Evolutionary conservation across 2,888 invertebrate species (phyloP).

Genomic region (Yponomeuta malinellus): DNA sequence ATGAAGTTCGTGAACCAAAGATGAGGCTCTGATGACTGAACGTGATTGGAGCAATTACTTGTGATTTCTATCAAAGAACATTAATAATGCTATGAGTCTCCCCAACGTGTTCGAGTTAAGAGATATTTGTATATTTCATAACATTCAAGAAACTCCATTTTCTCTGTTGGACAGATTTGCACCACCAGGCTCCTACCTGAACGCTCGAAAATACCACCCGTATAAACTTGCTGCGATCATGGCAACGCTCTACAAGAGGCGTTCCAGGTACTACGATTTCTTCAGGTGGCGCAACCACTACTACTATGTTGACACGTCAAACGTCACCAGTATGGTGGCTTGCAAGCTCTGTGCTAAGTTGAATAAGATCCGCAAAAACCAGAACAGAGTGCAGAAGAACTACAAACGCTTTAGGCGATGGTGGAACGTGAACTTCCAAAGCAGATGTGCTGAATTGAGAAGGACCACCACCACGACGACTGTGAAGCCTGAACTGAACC

Average conservation of each 20-base stretch:
- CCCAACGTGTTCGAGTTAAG: too few relatives aligned
- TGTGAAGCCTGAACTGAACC: too few relatives aligned
- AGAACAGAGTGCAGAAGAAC: background rate
- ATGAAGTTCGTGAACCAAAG: too few relatives aligned
- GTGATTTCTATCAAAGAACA: too few relatives aligned
- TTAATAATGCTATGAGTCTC: too few relatives aligned
- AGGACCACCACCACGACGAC: too few relatives aligned
- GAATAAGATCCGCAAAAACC: slow-evolving; percentile 28
- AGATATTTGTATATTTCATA: too few relatives aligned
- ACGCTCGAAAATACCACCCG: slow-evolving; percentile 32
- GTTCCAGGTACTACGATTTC: slow-evolving; percentile 38
- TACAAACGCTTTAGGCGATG: slow-evolving; percentile 1
- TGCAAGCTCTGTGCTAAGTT: slow-evolving; percentile 43
- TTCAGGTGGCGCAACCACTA: slow-evolving; percentile 54
- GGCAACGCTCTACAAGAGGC: slow-evolving; percentile 34
- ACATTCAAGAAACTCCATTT: background rate
- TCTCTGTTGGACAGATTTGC: slow-evolving; percentile 34
- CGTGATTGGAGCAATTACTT: too few relatives aligned
- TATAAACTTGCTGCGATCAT: slow-evolving; percentile 38
- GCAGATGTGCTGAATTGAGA: background rate
- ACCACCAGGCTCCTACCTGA: slow-evolving; percentile 45
- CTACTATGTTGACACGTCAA: slow-evolving; percentile 27
- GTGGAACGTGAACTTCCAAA: slow-evolving; percentile 1
- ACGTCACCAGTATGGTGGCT: slow-evolving; percentile 30
- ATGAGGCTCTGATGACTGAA: too few relatives aligned